Evolutionary conservation across 2,113 vertebrate species (phyloP).

Genomic region (Calidris pygmaea): DNA sequence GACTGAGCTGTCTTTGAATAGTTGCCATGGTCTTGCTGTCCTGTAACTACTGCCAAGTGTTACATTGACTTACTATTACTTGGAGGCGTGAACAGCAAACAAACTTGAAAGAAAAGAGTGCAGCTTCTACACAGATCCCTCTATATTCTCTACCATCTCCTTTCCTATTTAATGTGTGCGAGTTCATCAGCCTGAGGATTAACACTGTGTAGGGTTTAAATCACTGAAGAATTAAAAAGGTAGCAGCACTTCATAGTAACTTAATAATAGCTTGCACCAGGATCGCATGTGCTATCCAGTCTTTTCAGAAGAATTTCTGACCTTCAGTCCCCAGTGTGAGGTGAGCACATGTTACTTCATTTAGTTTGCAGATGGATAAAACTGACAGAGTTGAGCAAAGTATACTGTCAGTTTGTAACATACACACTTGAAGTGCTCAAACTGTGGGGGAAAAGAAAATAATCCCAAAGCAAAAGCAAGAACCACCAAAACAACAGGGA

Average conservation of each 20-base stretch:
- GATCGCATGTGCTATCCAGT: not conserved
- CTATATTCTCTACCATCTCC: not conserved
- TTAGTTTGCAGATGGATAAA: not conserved
- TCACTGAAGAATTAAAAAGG: not conserved
- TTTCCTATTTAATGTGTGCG: not conserved
- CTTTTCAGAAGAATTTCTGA: not conserved
- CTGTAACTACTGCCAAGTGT: not conserved
- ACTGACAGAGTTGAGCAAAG: not conserved
- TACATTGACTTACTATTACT: not conserved
- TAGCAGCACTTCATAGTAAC: not conserved
- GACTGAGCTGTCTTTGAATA: not conserved
- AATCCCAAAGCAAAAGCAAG: not conserved
- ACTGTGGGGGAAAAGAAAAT: not conserved
- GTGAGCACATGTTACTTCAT: not conserved
- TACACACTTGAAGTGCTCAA: slow-evolving; percentile 22
- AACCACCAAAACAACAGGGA: not conserved
- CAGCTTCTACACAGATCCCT: not conserved
- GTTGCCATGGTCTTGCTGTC: not conserved
- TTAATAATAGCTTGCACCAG: not conserved
- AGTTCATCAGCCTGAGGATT: not conserved
- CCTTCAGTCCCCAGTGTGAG: not conserved
- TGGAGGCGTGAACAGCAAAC: not conserved
- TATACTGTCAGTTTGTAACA: not conserved
- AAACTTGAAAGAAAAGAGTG: not conserved
- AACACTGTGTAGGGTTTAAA: not conserved